Percentiles rank a stretch among this genome's conserved stretches.
Evolutionary conservation across 2,113 vertebrate genomes (phyloP).

Genomic region (Laticauda laticaudata): DNA sequence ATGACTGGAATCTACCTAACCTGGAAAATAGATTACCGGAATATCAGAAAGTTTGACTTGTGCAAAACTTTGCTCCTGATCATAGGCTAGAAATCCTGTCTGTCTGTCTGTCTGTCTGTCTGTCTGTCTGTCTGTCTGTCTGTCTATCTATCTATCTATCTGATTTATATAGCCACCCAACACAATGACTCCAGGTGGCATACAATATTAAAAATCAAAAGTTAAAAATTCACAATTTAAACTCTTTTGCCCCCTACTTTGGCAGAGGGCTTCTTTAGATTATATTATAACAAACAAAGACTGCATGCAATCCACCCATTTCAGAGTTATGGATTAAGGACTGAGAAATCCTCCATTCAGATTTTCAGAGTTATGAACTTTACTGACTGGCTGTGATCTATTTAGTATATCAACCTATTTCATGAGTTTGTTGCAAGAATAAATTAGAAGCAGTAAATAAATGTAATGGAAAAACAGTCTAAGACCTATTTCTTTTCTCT

Average conservation of each 20-base stretch:
- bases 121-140: neutral
- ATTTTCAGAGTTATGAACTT: neutral
- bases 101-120: too few relatives aligned
- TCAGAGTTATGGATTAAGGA: neutral
- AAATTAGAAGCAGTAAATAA: neutral
- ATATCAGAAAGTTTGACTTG: neutral
- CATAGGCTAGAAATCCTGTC: neutral
- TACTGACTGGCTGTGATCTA: neutral
- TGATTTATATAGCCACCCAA: neutral
- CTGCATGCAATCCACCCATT: neutral
- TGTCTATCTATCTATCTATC: neutral
- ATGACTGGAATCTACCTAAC: neutral
- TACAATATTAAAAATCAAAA: neutral
- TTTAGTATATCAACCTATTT: neutral
- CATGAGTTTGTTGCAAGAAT: neutral
- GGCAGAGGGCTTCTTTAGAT: neutral
- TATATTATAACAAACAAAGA: neutral
- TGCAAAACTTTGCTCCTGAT: neutral
- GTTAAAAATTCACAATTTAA: neutral
- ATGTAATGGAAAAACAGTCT: constrained; percentile 28
- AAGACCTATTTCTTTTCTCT: constrained; percentile 19
- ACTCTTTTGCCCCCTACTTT: neutral
- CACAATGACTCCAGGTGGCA: neutral
- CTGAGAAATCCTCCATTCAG: neutral
- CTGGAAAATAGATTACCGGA: neutral